Base-by-base conservation (phyloP, 30 jellyfish, hydroid and myxozoan genomes). In the Rhopilema esculentum region DNA sequence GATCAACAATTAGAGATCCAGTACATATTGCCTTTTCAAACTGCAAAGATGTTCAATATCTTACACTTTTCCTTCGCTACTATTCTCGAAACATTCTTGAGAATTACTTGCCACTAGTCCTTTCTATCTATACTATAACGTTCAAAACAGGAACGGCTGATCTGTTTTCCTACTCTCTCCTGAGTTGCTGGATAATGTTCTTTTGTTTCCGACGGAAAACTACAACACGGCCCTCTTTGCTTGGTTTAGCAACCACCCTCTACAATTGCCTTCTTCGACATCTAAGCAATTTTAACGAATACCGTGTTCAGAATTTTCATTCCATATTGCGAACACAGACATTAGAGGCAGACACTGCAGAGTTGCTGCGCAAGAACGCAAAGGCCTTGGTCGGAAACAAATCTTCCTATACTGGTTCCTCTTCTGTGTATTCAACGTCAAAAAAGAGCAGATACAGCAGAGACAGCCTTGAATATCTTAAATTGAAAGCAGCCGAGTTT, bases 101-200 rank as follows among this genome's bases (percentile, higher is more conserved):
- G 28, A 75, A 75, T 75, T 75, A 75, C 51, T 68, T 75, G 19
- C 72, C 86, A 1, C 50, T 75, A 21, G 73, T 75, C 49, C 26
- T 75, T 67, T 75, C 86, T 24, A 50, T 75, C 71, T 75, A 49
- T 53, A 17, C 86, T 29, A 50, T 40, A n/a, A 75, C 52, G 18
- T 75, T 75, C 75, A 75, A 75, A 50, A 75, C 49, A 28, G 50
- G 83, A 72, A 19, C 24, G 66, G 48, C 66, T 17, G 69, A 72
- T 29, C 22, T 17, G 27, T 72, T 0, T 72, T 40, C 53, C 32
- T 31, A 30, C 30, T 31, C 83, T 53, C 30, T 62, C 31, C 72
- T 80, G 16, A 66, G 89, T 7, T 27, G 80, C 27, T 80, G 89
- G 89, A 62, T 79, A 23, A 79, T 79, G 80, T 79, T 79, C 72